Percentiles rank a stretch among this genome's conserved stretches.
These are phyloP conservation scores for Xenopus tropicalis DNA, from an alignment of 2,113 vertebrate species.

Conservation along the genomic window UCB_Xtro_10.0 CM004451.2:23719001-23719500, in stretches of 20 bases:
- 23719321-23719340: constrained; percentile 62
- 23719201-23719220: constrained; percentile 53
- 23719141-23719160: constrained; percentile 48
- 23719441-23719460: neutral
- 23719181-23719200: constrained; percentile 49
- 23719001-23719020: constrained; percentile 20
- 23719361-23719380: constrained; percentile 29
- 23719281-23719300: constrained; percentile 72
- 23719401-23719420: constrained; percentile 56
- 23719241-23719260: constrained; percentile 72
- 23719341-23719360: constrained; percentile 14
- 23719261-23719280: constrained; percentile 71
- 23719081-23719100: constrained; percentile 28
- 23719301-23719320: constrained; percentile 77
- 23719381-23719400: constrained; percentile 52
- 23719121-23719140: constrained; percentile 53
- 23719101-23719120: constrained; percentile 36
- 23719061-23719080: constrained; percentile 32
- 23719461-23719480: neutral
- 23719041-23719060: constrained; percentile 12
- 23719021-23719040: constrained; percentile 15
- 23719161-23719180: constrained; percentile 44
- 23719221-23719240: constrained; percentile 45
- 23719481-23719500: neutral
- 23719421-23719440: constrained; percentile 42